Percentiles rank a stretch among this genome's conserved stretches.
These are phyloP conservation scores for Eospalax fontanierii DNA, from an alignment of 2,797 vertebrate species.

Conservation along the genomic window DNA sequence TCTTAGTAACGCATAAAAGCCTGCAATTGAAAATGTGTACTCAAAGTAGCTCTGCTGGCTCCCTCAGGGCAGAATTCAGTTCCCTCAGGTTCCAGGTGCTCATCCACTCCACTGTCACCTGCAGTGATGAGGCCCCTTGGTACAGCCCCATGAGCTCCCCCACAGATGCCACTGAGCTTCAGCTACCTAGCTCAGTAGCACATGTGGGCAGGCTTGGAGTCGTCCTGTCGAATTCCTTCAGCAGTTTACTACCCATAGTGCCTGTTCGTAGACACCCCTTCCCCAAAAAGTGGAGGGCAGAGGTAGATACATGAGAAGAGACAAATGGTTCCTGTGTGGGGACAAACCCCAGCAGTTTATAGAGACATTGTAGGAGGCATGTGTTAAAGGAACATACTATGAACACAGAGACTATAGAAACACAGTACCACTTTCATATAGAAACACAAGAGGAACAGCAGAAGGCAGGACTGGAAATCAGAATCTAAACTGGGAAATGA, in stretches of 20 bases:
- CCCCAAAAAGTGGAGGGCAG: neutral
- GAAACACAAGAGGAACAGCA: neutral
- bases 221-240: neutral
- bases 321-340: neutral
- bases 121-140: neutral
- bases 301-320: neutral
- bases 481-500: slow-evolving; percentile 2
- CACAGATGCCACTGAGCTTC: neutral
- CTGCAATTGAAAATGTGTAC: neutral
- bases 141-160: neutral
- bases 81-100: neutral
- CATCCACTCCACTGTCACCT: neutral
- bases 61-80: neutral
- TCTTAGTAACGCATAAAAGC: slow-evolving; percentile 27
- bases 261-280: neutral
- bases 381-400: neutral
- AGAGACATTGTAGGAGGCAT: neutral
- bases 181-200: neutral
- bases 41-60: neutral
- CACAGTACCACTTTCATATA: neutral
- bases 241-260: neutral
- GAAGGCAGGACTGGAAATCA: neutral
- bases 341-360: neutral
- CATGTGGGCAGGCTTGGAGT: neutral
- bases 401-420: neutral